phyloP scores from a whole-genome alignment of 2,888 invertebrate genomes.

The Eilema griseolum region DNA sequence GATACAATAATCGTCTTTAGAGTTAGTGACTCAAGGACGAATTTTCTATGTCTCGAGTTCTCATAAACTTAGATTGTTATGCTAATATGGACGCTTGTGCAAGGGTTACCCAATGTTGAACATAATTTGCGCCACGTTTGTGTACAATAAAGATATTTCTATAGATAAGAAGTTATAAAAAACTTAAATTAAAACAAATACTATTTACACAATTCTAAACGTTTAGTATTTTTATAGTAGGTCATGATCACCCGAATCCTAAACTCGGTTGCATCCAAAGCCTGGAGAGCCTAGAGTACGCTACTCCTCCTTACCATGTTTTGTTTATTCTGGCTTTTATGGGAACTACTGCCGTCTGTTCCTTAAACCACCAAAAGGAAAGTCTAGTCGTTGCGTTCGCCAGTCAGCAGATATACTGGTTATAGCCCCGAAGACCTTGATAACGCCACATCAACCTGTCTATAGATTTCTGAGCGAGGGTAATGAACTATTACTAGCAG shows the following conservation, averaged over 20 bases:
- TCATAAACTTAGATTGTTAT: not conserved
- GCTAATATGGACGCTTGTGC: not conserved
- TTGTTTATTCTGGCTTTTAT: not conserved
- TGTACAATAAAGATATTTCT: not conserved
- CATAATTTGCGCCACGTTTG: conserved; percentile 1
- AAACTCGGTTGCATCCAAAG: too few species aligned
- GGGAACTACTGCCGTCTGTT: not conserved
- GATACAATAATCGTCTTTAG: not conserved
- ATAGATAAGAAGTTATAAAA: not conserved
- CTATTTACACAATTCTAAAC: not conserved
- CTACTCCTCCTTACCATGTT: not conserved
- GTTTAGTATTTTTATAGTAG: not conserved
- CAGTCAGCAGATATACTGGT: not conserved
- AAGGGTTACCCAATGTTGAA: not conserved
- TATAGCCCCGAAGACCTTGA: not conserved
- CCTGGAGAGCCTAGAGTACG: too few species aligned
- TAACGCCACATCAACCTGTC: not conserved
- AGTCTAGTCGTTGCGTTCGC: not conserved
- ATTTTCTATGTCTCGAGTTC: not conserved
- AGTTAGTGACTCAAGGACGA: not conserved
- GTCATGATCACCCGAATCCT: too few species aligned
- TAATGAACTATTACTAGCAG: conserved; percentile 3
- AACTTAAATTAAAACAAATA: not conserved
- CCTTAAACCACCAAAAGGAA: not conserved
- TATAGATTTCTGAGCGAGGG: not conserved